phyloP scores from a whole-genome alignment of 2,113 vertebrate species.

The Heteronetta atricapilla region DNA sequence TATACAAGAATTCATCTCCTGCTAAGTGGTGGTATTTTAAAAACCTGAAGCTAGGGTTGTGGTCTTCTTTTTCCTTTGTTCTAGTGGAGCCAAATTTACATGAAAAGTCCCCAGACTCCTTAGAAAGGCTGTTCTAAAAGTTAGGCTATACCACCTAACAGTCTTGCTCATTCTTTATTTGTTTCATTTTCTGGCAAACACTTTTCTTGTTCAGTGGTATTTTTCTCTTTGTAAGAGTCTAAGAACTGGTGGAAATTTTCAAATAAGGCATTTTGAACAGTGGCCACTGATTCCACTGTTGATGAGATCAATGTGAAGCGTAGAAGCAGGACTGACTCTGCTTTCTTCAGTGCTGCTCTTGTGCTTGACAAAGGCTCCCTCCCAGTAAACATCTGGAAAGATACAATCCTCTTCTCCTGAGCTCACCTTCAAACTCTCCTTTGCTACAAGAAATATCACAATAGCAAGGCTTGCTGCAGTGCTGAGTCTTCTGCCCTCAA shows the following conservation, averaged over 20 bases:
- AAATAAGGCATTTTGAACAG: accelerated
- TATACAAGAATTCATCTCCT: conserved; percentile 33
- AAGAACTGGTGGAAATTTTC: neutral
- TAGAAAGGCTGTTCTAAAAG: neutral
- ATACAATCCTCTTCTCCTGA: neutral
- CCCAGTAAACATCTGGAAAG: neutral
- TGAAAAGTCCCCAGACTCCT: neutral
- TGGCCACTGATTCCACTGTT: neutral
- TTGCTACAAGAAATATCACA: neutral
- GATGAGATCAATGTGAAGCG: accelerated
- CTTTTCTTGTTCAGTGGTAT: neutral
- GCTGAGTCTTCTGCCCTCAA: neutral
- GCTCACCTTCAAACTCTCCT: neutral
- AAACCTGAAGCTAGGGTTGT: neutral
- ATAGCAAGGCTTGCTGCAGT: neutral
- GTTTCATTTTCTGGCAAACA: accelerated
- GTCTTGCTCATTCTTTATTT: neutral
- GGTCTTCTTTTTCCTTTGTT: neutral
- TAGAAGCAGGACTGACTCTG: neutral
- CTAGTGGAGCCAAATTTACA: neutral
- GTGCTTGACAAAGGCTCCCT: neutral
- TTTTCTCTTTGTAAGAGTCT: neutral
- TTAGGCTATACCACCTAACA: neutral
- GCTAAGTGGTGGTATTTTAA: conserved; percentile 2
- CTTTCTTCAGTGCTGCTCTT: neutral